Evolutionary conservation across 2,888 invertebrate species (phyloP).

Genomic region (Campoletis raptor): DNA sequence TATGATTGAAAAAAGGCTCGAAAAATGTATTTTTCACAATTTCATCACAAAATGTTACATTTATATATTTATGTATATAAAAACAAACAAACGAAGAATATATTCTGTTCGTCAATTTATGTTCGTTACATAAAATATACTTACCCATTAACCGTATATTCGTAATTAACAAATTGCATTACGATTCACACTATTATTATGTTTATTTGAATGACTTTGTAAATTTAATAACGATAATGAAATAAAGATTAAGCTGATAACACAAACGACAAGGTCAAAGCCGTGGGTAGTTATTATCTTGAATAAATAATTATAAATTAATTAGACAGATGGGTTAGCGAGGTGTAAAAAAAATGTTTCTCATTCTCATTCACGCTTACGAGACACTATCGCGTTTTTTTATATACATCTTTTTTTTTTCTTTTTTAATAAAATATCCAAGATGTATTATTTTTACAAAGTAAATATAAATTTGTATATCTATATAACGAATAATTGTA

Average conservation of each 20-base stretch:
- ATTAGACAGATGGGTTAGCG: neutral
- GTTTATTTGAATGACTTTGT: neutral
- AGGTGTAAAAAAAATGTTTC: neutral
- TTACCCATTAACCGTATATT: neutral
- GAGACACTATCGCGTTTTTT: no score
- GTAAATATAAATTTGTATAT: neutral
- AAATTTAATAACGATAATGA: neutral
- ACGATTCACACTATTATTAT: neutral
- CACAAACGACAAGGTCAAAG: neutral
- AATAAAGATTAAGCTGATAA: neutral
- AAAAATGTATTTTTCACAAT: neutral
- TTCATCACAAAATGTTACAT: neutral
- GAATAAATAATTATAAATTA: neutral
- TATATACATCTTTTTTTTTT: conserved; percentile 5
- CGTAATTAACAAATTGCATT: neutral
- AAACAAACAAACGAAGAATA: neutral
- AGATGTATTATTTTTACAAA: neutral
- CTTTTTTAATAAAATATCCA: neutral
- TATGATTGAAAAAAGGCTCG: neutral
- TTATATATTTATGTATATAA: neutral
- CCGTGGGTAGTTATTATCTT: neutral
- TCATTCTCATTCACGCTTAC: neutral
- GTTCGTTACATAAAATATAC: neutral
- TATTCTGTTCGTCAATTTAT: neutral
- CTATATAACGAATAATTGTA: conserved; percentile 16